A percentile compares a stretch with the other conserved stretches of the same genome.
Conservation (phyloP, 2,113 vertebrate genomes). For the Galeopterus variegatus region DNA sequence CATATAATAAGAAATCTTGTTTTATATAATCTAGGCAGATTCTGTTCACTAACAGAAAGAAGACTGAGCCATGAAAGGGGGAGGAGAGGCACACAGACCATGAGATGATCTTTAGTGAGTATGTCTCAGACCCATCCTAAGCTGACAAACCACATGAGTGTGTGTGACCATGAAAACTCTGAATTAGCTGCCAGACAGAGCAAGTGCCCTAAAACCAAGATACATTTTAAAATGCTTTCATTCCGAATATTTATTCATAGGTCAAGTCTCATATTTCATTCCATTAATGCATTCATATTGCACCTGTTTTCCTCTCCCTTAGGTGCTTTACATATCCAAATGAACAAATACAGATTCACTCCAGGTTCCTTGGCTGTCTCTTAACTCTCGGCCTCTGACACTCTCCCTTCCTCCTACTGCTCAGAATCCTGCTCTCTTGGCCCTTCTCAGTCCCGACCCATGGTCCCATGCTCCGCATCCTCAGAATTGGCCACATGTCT, state of each 20-base stretch:
- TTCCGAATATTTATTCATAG: conserved; percentile 82
- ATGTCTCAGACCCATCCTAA: not conserved
- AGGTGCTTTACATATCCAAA: conserved; percentile 84
- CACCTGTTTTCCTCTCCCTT: conserved; percentile 81
- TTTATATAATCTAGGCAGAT: not conserved
- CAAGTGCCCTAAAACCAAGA: conserved; percentile 83
- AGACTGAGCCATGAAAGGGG: not conserved
- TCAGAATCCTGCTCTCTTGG: conserved; percentile 19
- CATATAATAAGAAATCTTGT: not conserved
- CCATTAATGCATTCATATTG: conserved; percentile 81
- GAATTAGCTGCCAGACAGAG: conserved; percentile 80
- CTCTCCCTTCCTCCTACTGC: not conserved
- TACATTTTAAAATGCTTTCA: conserved; percentile 79
- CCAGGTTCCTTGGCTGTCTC: not conserved
- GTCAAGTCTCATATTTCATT: conserved; percentile 83
- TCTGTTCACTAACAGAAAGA: not conserved
- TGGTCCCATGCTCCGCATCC: not conserved
- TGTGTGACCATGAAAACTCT: conserved; percentile 65
- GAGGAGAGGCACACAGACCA: too few species aligned
- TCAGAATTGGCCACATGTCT: not conserved
- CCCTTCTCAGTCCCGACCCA: not conserved
- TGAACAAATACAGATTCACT: conserved; percentile 79
- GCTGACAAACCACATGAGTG: not conserved
- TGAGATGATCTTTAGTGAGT: not conserved
- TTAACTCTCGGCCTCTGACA: conserved; percentile 57